phyloP scores from a whole-genome alignment of 2,113 vertebrate species.

The Brachirus orientalis region DNA sequence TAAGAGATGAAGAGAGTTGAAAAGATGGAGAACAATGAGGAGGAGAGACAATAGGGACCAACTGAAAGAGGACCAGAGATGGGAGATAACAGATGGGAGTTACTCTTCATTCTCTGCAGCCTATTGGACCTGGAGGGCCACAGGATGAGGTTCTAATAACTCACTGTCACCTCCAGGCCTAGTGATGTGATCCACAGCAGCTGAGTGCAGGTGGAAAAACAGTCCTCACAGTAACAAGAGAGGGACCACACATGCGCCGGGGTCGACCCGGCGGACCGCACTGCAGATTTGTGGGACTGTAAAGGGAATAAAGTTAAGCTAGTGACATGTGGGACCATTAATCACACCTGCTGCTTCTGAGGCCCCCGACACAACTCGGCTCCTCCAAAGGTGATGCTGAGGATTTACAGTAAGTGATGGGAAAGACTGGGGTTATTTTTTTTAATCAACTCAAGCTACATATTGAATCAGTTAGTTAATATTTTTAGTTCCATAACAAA shows the following conservation, averaged over 20 bases:
- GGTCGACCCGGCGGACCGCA: background rate
- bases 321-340: slow-evolving; percentile 34
- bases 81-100: background rate
- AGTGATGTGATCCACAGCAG: slow-evolving; percentile 35
- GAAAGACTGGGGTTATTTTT: slow-evolving; percentile 8
- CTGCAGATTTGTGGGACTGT: slow-evolving; percentile 41
- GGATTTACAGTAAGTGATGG: background rate
- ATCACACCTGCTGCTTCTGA: too few relatives aligned
- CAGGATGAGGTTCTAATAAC: slow-evolving; percentile 25
- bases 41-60: background rate
- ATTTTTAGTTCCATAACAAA: too few relatives aligned
- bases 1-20: background rate
- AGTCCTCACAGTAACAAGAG: slow-evolving; percentile 19
- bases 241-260: slow-evolving; percentile 56
- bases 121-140: slow-evolving; percentile 10
- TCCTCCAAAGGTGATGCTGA: slow-evolving; percentile 41
- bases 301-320: slow-evolving; percentile 35
- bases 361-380: slow-evolving; percentile 14
- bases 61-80: background rate
- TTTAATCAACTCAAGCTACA: background rate
- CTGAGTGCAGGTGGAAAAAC: slow-evolving; percentile 57
- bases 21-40: background rate
- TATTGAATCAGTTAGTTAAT: background rate
- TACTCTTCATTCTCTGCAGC: background rate
- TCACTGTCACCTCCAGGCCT: slow-evolving; percentile 27